These are phyloP conservation scores for Erpetoichthys calabaricus DNA, from an alignment of 2,797 vertebrate species.

Conservation along the genomic window DNA sequence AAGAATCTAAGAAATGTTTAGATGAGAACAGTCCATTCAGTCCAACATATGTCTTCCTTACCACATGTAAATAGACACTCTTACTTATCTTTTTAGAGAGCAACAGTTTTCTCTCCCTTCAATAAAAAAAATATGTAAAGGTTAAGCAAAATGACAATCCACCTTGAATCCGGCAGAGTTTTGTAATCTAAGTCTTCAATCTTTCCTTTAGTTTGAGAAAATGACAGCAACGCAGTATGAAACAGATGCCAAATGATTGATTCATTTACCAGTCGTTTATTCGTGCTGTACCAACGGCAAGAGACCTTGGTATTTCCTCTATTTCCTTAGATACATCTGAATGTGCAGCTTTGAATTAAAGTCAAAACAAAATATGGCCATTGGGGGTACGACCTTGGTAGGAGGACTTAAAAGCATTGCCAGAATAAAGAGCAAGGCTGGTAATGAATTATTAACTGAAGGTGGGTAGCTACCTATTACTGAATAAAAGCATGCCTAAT, in stretches of 20 bases:
- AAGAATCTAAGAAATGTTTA: too few species aligned
- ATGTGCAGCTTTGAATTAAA: conserved; percentile 21
- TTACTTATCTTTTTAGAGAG: too few species aligned
- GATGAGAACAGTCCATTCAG: too few species aligned
- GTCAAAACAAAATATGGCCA: conserved; percentile 13
- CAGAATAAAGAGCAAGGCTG: not conserved
- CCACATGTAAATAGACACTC: too few species aligned
- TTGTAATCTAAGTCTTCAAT: conserved; percentile 32
- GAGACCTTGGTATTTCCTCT: conserved; percentile 19
- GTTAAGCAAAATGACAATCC: conserved; percentile 28
- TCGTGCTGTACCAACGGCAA: conserved; percentile 2
- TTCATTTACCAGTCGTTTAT: conserved; percentile 16
- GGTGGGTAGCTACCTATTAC: not conserved
- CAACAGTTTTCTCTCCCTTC: too few species aligned
- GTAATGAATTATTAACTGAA: not conserved
- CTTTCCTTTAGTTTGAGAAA: conserved; percentile 33
- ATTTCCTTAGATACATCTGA: conserved; percentile 28
- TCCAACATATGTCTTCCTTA: too few species aligned
- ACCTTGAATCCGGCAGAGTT: conserved; percentile 28
- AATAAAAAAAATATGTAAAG: conserved; percentile 15
- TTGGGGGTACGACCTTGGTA: conserved; percentile 29
- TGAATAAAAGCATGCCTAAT: too few species aligned
- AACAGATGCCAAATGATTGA: conserved; percentile 31
- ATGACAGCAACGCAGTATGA: conserved; percentile 24
- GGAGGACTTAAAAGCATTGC: conserved; percentile 10